These are phyloP conservation scores for Manis javanica DNA, from an alignment of 2,797 vertebrate species.

Conservation along the genomic window DNA sequence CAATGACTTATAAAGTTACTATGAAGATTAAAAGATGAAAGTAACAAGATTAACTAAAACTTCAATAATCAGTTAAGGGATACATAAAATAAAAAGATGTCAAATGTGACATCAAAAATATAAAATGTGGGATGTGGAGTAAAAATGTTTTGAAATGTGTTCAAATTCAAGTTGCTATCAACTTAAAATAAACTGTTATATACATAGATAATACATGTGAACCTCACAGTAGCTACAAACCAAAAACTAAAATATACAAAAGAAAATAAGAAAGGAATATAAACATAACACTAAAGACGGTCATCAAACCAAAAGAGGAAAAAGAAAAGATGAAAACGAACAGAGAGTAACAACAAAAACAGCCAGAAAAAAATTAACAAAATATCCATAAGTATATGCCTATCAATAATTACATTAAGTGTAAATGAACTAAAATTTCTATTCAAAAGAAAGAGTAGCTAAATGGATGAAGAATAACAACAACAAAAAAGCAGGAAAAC, in stretches of 20 bases:
- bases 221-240: not conserved
- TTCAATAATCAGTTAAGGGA: not conserved
- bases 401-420: not conserved
- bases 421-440: not conserved
- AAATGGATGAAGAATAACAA: not conserved
- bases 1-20: not conserved
- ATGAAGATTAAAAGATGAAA: not conserved
- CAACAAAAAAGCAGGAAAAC: not conserved
- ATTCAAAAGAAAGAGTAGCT: not conserved
- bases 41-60: not conserved
- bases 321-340: no score
- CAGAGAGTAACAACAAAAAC: no score
- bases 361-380: not conserved
- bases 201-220: not conserved
- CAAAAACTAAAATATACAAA: no score
- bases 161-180: not conserved
- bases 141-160: not conserved
- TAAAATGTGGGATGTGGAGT: not conserved
- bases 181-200: not conserved
- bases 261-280: no score
- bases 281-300: no score
- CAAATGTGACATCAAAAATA: not conserved
- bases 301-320: no score
- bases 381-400: not conserved
- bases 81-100: not conserved